phyloP scores from a whole-genome alignment of 2,888 invertebrate genomes.

The Sialis fuliginosa region DNA sequence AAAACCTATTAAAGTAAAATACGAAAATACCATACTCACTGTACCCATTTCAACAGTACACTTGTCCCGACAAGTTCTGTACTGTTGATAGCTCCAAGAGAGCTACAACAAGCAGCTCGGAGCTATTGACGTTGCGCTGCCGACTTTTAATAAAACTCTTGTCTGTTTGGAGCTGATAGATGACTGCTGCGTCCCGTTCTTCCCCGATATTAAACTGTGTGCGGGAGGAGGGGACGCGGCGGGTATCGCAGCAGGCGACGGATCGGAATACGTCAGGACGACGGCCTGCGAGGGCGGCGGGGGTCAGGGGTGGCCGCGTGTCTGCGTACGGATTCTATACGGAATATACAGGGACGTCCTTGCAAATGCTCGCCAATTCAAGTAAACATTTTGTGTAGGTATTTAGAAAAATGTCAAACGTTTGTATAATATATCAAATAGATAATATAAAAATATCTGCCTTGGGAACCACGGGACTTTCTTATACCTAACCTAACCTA shows the following conservation, averaged over 20 bases:
- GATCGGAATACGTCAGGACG: neutral
- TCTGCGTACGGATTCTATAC: neutral
- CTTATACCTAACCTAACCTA: too few relatives aligned
- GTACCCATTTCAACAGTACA: too few relatives aligned
- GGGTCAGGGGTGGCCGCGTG: neutral
- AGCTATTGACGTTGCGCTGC: slow-evolving; percentile 11
- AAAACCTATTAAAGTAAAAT: too few relatives aligned
- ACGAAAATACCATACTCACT: too few relatives aligned
- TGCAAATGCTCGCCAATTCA: too few relatives aligned
- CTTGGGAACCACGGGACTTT: too few relatives aligned
- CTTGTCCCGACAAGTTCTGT: too few relatives aligned
- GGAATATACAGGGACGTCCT: too few relatives aligned
- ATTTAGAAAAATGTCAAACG: too few relatives aligned
- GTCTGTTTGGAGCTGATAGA: slow-evolving; percentile 36
- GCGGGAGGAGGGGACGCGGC: slow-evolving; percentile 11
- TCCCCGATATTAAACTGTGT: slow-evolving; percentile 29
- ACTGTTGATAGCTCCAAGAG: neutral
- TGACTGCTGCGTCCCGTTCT: slow-evolving; percentile 27
- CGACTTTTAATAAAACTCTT: slow-evolving; percentile 36
- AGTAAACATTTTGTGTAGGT: too few relatives aligned
- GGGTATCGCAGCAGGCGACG: slow-evolving; percentile 4
- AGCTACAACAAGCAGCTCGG: neutral
- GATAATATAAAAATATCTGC: too few relatives aligned
- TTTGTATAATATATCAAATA: too few relatives aligned
- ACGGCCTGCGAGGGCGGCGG: neutral